Percentiles rank a stretch among this genome's conserved stretches.
These are phyloP conservation scores for Liasis olivaceus DNA, from an alignment of 2,797 vertebrate genomes.

Conservation along the genomic window DNA sequence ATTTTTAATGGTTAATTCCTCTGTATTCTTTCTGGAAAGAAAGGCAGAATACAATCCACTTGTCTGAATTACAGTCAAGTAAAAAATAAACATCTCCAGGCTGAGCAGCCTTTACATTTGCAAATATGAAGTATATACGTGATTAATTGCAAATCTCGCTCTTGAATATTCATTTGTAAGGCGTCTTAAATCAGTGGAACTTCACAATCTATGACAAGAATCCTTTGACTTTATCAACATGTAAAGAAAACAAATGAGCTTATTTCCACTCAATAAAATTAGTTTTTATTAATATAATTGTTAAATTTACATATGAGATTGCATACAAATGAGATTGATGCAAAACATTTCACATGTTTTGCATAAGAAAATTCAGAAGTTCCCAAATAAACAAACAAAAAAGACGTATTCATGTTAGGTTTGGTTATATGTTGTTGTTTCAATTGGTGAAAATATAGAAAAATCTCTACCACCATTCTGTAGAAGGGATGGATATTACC, in stretches of 20 bases:
- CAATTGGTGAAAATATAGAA: neutral
- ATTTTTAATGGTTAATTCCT: neutral
- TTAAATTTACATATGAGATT: slow-evolving; percentile 30
- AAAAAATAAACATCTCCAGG: neutral
- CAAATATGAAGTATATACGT: neutral
- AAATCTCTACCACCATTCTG: neutral
- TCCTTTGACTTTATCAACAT: neutral
- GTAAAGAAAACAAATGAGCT: slow-evolving; percentile 28
- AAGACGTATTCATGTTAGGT: neutral
- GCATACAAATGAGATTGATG: slow-evolving; percentile 16
- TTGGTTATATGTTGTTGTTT: neutral
- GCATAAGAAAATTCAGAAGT: neutral
- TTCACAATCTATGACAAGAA: neutral
- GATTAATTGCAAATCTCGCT: neutral
- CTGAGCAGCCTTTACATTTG: neutral
- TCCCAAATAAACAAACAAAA: neutral
- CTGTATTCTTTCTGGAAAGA: neutral
- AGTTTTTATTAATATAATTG: slow-evolving; percentile 38
- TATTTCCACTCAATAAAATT: slow-evolving; percentile 22
- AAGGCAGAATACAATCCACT: neutral
- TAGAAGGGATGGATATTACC: slow-evolving; percentile 4
- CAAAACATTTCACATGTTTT: slow-evolving; percentile 16
- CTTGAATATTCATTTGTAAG: neutral
- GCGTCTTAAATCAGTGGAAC: neutral
- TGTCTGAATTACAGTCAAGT: neutral